A percentile compares a stretch with the other conserved stretches of the same genome.
Evolutionary conservation across 2,797 vertebrate genomes (phyloP).

Genomic region (Natrix natrix): DNA sequence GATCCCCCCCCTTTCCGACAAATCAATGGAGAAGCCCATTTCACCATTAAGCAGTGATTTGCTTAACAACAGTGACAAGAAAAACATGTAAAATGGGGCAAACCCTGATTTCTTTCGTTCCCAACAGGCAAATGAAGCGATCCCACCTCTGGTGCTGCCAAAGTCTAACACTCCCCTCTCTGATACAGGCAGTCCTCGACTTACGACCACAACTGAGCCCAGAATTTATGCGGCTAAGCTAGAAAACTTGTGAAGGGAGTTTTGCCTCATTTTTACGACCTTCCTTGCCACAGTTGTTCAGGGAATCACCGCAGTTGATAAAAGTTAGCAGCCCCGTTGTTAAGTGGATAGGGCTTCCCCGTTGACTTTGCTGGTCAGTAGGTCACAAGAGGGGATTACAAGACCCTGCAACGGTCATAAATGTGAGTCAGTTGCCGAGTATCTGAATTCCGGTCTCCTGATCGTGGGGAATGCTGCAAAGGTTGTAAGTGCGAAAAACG

Average conservation of each 20-base stretch:
- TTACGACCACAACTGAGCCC: not conserved
- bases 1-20: too few relatives aligned
- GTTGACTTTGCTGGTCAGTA: not conserved
- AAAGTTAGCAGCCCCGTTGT: not conserved
- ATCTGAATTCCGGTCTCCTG: not conserved
- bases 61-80: too few relatives aligned
- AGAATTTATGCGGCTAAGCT: too few relatives aligned
- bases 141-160: not conserved
- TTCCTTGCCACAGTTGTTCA: not conserved
- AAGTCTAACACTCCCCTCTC: not conserved
- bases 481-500: accelerated
- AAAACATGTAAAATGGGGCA: too few relatives aligned
- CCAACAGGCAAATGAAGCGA: not conserved
- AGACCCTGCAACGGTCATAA: not conserved
- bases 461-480: not conserved
- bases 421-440: not conserved
- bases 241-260: too few relatives aligned
- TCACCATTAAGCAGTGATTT: too few relatives aligned
- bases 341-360: not conserved
- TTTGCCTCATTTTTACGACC: not conserved
- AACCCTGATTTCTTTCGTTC: not conserved
- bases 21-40: too few relatives aligned
- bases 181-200: not conserved
- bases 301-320: not conserved
- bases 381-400: not conserved